phyloP scores from a whole-genome alignment of 1,140 invertebrate species.

The Galleria mellonella region DNA sequence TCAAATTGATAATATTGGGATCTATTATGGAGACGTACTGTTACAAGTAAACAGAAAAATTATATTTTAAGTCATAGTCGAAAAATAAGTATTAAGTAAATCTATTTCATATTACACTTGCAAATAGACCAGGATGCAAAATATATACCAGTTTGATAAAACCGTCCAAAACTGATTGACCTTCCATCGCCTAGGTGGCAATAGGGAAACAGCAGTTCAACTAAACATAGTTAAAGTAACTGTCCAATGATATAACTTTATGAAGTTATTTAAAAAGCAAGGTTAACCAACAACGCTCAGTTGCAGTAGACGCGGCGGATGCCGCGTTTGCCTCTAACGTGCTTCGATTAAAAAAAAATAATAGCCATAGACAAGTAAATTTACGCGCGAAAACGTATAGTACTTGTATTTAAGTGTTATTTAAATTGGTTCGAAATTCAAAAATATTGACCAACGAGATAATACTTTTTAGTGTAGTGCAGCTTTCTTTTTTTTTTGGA shows the following conservation, averaged over 20 bases:
- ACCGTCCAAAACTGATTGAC: background rate
- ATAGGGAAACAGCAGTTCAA: background rate
- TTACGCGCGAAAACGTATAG: conserved; percentile 21
- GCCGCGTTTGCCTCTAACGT: conserved; percentile 17
- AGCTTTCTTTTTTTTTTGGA: background rate
- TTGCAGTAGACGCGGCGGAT: conserved; percentile 19
- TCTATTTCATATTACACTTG: background rate
- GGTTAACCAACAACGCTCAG: conserved; percentile 14
- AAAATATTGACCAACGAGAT: background rate
- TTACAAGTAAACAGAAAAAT: too few relatives aligned
- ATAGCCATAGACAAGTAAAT: conserved; percentile 12
- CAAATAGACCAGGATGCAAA: conserved; percentile 1
- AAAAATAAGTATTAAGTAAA: too few relatives aligned
- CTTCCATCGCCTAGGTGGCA: background rate
- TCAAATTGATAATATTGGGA: too few relatives aligned
- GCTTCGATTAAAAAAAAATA: background rate
- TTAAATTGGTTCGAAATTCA: conserved; percentile 7
- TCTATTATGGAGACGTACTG: too few relatives aligned
- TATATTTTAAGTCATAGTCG: too few relatives aligned
- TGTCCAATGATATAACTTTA: conserved; percentile 22
- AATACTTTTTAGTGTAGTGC: conserved; percentile 1
- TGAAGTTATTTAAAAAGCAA: conserved; percentile 25
- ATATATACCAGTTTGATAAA: background rate
- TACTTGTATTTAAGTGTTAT: conserved; percentile 18
- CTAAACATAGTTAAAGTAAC: background rate